Evolutionary conservation across 2,113 vertebrate genomes (phyloP).

Genomic region (Erythrolamprus reginae): DNA sequence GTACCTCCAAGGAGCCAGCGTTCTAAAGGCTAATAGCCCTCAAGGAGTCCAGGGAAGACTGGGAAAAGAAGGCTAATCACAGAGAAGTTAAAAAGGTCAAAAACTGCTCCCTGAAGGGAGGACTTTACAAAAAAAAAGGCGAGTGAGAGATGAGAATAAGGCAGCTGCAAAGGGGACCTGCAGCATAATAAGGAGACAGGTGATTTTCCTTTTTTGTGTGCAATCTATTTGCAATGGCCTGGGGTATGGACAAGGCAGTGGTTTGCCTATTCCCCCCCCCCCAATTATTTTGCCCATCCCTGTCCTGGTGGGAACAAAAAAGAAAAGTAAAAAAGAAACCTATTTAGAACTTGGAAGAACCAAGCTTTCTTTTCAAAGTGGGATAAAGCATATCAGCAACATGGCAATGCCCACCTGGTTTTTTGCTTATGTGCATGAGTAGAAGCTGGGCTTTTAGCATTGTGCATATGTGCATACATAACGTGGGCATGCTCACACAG

Average conservation of each 20-base stretch:
- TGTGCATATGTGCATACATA: no score
- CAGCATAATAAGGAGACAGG: background rate
- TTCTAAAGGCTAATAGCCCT: slow-evolving; percentile 17
- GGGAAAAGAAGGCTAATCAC: slow-evolving; percentile 2
- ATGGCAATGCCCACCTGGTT: no score
- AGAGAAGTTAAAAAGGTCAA: slow-evolving; percentile 11
- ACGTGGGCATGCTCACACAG: no score
- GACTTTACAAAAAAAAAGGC: background rate
- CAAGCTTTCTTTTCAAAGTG: background rate
- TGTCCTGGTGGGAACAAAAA: background rate
- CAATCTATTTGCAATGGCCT: background rate
- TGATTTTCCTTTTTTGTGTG: background rate
- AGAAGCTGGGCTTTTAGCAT: no score
- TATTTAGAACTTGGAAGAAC: background rate
- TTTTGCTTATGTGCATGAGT: no score
- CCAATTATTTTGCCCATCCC: background rate
- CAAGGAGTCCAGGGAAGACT: slow-evolving; percentile 5
- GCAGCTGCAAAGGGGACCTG: slow-evolving; percentile 10
- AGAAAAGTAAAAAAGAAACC: background rate
- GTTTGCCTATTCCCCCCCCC: no score
- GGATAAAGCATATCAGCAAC: background rate
- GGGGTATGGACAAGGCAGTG: background rate
- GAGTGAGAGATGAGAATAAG: slow-evolving; percentile 5
- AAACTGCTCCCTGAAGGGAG: slow-evolving; percentile 14
- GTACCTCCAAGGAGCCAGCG: background rate